A percentile compares a stretch with the other conserved stretches of the same genome.
phyloP scores from a whole-genome alignment of 2,113 vertebrate species.

The Gorilla gorilla region DNA sequence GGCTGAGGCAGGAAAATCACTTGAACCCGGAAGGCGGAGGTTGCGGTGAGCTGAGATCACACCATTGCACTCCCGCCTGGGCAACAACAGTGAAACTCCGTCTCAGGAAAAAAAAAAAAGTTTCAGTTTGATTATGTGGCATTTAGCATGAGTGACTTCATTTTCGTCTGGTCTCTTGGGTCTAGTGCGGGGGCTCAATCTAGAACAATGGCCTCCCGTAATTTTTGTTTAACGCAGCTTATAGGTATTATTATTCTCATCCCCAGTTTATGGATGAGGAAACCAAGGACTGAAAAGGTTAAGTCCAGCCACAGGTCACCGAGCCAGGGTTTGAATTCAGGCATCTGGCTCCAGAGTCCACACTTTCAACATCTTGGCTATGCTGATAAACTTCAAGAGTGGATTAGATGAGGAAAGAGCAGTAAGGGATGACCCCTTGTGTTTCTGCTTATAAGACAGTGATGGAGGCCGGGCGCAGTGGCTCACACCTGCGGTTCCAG shows the following conservation, averaged over 20 bases:
- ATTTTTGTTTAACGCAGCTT: neutral
- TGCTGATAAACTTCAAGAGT: accelerated
- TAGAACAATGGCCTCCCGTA: neutral
- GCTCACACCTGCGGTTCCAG: too few relatives aligned
- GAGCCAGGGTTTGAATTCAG: neutral
- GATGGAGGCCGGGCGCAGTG: neutral
- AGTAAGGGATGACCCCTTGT: neutral
- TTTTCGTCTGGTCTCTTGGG: neutral
- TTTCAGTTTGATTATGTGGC: neutral
- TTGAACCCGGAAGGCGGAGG: too few relatives aligned
- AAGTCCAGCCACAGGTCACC: neutral
- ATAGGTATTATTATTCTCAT: neutral
- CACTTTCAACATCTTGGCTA: neutral
- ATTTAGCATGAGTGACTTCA: neutral
- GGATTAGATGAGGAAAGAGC: neutral
- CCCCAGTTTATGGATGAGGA: neutral
- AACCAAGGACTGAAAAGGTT: neutral
- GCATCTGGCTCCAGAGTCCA: neutral
- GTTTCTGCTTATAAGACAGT: neutral
- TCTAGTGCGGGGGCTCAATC: neutral
- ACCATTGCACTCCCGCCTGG: too few relatives aligned
- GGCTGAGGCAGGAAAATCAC: too few relatives aligned
- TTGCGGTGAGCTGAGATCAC: too few relatives aligned
- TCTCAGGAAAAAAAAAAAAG: too few relatives aligned
- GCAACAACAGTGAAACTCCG: too few relatives aligned